A percentile compares a stretch with the other conserved stretches of the same genome.
Evolutionary conservation across 2,888 invertebrate species (phyloP).

Genomic region (Azorinus chamasolen): DNA sequence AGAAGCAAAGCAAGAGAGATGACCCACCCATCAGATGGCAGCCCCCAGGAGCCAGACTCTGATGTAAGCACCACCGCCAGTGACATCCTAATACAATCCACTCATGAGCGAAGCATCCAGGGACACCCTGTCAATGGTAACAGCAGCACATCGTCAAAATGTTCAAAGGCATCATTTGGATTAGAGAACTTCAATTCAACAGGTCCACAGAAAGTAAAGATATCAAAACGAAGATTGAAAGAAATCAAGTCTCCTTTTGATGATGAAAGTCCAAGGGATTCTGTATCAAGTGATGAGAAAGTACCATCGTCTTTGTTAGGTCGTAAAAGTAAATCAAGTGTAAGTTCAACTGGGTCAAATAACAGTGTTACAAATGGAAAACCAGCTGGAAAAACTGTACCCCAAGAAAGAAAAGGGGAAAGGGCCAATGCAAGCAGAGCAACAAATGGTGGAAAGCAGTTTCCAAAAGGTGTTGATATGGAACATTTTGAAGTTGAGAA

Average conservation of each 20-base stretch:
- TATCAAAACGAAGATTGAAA: slow-evolving; percentile 75
- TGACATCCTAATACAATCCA: slow-evolving; percentile 75
- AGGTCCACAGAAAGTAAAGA: slow-evolving; percentile 76
- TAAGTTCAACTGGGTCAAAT: slow-evolving; percentile 11
- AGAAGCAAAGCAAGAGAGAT: slow-evolving; percentile 31
- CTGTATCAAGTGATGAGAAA: slow-evolving; percentile 61
- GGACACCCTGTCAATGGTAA: slow-evolving; percentile 32
- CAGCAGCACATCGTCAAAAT: slow-evolving; percentile 65
- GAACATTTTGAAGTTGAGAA: slow-evolving; percentile 54
- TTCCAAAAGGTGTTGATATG: slow-evolving; percentile 34
- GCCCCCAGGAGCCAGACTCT: slow-evolving; percentile 58
- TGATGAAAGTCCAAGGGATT: slow-evolving; percentile 56
- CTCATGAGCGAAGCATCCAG: slow-evolving; percentile 61
- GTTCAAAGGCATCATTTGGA: slow-evolving; percentile 65
- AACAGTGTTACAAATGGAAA: slow-evolving; percentile 1
- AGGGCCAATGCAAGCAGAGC: slow-evolving; percentile 15
- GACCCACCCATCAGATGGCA: slow-evolving; percentile 16
- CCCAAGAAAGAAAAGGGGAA: not conserved
- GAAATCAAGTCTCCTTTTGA: slow-evolving; percentile 77
- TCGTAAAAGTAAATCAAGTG: slow-evolving; percentile 21
- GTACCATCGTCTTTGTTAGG: slow-evolving; percentile 55
- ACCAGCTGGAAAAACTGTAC: not conserved
- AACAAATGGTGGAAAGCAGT: slow-evolving; percentile 20
- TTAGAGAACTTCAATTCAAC: slow-evolving; percentile 75
- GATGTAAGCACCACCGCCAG: slow-evolving; percentile 77